phyloP scores from a whole-genome alignment of 2,797 vertebrate species.

The Galagoides demidoff region DNA sequence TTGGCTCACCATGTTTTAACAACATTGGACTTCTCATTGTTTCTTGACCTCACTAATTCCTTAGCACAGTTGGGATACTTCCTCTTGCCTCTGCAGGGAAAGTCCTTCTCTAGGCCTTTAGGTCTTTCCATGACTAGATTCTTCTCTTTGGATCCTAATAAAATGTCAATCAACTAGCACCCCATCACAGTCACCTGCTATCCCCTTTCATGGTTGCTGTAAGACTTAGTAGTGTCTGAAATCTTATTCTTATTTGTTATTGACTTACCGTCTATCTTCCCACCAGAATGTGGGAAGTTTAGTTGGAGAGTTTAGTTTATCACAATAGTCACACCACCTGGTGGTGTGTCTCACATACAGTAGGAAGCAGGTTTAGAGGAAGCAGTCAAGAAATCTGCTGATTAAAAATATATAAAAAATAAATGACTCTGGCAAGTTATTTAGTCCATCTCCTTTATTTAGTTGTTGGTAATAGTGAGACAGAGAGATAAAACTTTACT shows the following conservation, averaged over 20 bases:
- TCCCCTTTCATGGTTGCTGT: background rate
- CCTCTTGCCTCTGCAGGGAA: background rate
- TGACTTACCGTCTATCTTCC: background rate
- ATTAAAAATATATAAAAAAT: background rate
- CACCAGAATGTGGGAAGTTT: background rate
- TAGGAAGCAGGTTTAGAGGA: background rate
- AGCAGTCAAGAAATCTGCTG: background rate
- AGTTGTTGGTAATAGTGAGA: background rate
- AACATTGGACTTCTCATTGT: background rate
- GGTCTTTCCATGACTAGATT: background rate
- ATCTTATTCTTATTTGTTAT: background rate
- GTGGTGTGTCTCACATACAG: too few relatives aligned
- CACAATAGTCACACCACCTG: background rate
- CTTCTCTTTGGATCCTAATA: background rate
- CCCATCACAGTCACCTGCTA: background rate
- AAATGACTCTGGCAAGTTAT: background rate
- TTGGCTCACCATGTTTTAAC: background rate
- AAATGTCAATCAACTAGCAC: background rate
- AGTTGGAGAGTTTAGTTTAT: background rate
- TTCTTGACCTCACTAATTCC: background rate
- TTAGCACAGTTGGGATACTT: background rate
- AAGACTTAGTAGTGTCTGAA: background rate
- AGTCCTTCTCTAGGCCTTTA: background rate
- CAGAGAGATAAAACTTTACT: background rate
- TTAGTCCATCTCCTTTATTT: background rate